Evolutionary conservation across 2,888 invertebrate genomes (phyloP), one percentile per base, ranked within the genome.

Genomic region (Lithophane socia): DNA sequence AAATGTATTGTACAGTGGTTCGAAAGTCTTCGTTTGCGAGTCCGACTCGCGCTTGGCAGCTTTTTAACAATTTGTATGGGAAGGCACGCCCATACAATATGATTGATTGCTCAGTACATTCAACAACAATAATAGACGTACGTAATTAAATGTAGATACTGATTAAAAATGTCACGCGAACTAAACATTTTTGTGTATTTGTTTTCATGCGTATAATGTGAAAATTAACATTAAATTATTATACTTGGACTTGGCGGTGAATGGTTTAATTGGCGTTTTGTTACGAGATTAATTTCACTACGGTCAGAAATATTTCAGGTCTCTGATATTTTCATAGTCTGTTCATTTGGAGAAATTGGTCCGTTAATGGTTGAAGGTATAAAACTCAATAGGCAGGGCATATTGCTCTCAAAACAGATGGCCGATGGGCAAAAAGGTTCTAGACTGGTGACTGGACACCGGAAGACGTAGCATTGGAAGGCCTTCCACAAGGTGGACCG

Each of bases 141-240:
- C 79, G 77, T 89, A 88, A 89, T 89, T 89, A 89, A 89, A 89
- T 84, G 87, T 87, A 84, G 79, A 87, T 87, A 88, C 87, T 89
- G 88, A 90, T 90, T 90, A 87, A 87, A 85, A 86, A 71, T 73
- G 90, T 88, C 90, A 90, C 90, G 90, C 90, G 78, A 90, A 86
- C 85, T 69, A 81, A 82, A 89, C 90, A 90, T 90, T 90, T 88
- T 83, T 87, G 85, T 88, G 80, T 86, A 77, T 83, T 78, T 84
- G 80, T 85, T 81, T 85, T 76, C 81, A 73, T 79, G 71, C 63
- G 69, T 83, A 65, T 67, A 21, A 73, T 69, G 77, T 77, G 37
- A 1, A 69, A 73, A 73, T 74, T 52, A 21, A 52, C 21, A 68
- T 82, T 76, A 69, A 54, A 12, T 60, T 72, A 52, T 79, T 67